These are phyloP conservation scores for Monopterus albus DNA, from an alignment of 2,113 vertebrate genomes.

Conservation along the genomic window DNA sequence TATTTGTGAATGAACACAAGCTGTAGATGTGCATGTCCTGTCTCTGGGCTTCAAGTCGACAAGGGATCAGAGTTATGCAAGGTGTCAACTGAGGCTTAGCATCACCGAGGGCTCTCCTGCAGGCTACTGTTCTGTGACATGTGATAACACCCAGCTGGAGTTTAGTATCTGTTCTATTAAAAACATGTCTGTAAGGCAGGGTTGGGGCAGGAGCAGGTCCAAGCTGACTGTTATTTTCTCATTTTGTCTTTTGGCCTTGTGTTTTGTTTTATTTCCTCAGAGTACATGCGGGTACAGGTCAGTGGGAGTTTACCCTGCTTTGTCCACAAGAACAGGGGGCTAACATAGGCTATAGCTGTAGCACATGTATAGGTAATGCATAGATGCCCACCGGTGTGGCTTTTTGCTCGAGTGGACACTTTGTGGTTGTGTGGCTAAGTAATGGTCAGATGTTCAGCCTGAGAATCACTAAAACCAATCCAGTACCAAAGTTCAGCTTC, in stretches of 20 bases:
- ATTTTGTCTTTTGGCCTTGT: slow-evolving; percentile 18
- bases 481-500: not conserved
- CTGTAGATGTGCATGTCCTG: slow-evolving; percentile 19
- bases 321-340: not conserved
- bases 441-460: not conserved
- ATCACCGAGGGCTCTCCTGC: slow-evolving; percentile 19
- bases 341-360: too few species aligned
- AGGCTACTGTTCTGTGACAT: slow-evolving; percentile 1
- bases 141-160: not conserved
- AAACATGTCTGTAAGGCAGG: not conserved
- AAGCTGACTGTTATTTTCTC: slow-evolving; percentile 21
- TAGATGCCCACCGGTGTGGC: not conserved
- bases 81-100: slow-evolving; percentile 45
- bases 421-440: not conserved
- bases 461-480: not conserved
- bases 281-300: not conserved
- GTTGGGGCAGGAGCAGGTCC: slow-evolving; percentile 11
- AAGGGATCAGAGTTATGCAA: slow-evolving; percentile 49
- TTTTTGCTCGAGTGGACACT: not conserved
- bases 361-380: not conserved
- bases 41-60: slow-evolving; percentile 55
- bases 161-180: slow-evolving; percentile 18
- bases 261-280: not conserved
- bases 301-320: slow-evolving; percentile 24
- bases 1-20: slow-evolving; percentile 61